Evolutionary conservation across 2,113 vertebrate species (phyloP), one percentile per base, ranked within the genome.

Genomic region (Neogobius melanostomus): DNA sequence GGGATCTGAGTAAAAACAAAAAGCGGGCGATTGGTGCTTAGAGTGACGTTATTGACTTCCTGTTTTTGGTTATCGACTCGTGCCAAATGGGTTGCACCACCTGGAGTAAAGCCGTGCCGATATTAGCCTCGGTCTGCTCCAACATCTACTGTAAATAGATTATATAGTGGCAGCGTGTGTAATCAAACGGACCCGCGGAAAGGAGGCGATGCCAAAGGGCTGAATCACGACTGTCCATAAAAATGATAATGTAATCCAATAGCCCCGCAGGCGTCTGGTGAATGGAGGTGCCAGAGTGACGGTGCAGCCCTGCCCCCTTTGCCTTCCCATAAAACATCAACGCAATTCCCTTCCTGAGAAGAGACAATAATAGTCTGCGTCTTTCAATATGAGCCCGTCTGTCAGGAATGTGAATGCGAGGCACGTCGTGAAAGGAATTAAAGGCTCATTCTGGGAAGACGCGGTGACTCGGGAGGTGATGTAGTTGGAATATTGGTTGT

Each of bases 11-110:
- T 47, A 47, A 74, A 89, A 85, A 81, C 78, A 65, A 83, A 74
- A 80, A 88, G 85, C 77, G 70, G 80, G 64, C 11, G 79, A 77
- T 36, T 36, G 28, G 28, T 36, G 28, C 28, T 36, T 81, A 73
- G 81, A 76, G 81, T 86, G 90, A 87, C 80, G 83, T 87, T 83
- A 80, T 65, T 69, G 79, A 89, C 88, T 92, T 92, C 89, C 90
- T 92, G 88, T 88, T 89, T 21, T 87, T 68, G 85, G 80, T n/a
- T 86, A 89, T 89, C 47, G 80, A 92, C 82, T 87, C 16, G 82
- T 89, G 89, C 88, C 85, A 85, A 86, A 84, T 89, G 74, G 86
- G 80, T 75, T 69, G 75, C 53, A 4, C 72, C n/a, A 12, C 15
- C 11, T 74, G 82, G 73, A 78, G 72, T 65, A 81, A 76, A 75